Base-by-base conservation (phyloP, 2,888 invertebrate species). In the Lacanobia wlatinum region DNA sequence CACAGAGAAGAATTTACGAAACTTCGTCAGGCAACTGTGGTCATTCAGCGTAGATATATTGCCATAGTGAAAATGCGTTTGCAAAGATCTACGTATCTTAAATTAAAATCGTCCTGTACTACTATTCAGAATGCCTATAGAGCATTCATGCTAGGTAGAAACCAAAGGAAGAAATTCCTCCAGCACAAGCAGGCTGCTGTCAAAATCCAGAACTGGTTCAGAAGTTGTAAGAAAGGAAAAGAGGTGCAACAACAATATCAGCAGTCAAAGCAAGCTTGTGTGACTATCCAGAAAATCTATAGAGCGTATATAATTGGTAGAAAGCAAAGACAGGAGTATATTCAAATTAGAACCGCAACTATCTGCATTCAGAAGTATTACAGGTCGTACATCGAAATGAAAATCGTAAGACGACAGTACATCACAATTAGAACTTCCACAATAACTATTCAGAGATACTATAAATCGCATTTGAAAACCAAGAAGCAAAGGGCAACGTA, bases 141-240 rank as follows among this genome's bases (percentile, higher is more conserved):
- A 83, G 94, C 95, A 1, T 87, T 87, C 50, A 71, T 88, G 38
- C 40, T 89, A 38, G 93, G 92, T 66, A 92, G 89, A 82, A 66
- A 80, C 60, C 87, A 91, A 55, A 91, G 92, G 75, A 72, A 87
- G 43, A 73, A 84, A 2, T 96, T 92, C 81, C 56, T 92, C 1
- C 70, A 85, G 55, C 87, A 92, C 55, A 95, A 92, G 87, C 73
- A 88, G 40, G 91, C 95, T 8, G 91, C 90, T 8, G 71, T 92
- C 0, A 89, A 82, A 73, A 93, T 97, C 56, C 97, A 97, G 87
- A 85, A 78, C 9, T 96, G 95, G 94, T 97, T 94, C 86, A 93
- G 95, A 86, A 89, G 84, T 73, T 87, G 86, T 56, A 90, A 85
- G 77, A 89, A 87, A 80, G 85, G 87, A 18, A 89, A 88, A 82